These are phyloP conservation scores for Cerastis leucographa DNA, from an alignment of 2,888 invertebrate species.

Conservation along the genomic window DNA sequence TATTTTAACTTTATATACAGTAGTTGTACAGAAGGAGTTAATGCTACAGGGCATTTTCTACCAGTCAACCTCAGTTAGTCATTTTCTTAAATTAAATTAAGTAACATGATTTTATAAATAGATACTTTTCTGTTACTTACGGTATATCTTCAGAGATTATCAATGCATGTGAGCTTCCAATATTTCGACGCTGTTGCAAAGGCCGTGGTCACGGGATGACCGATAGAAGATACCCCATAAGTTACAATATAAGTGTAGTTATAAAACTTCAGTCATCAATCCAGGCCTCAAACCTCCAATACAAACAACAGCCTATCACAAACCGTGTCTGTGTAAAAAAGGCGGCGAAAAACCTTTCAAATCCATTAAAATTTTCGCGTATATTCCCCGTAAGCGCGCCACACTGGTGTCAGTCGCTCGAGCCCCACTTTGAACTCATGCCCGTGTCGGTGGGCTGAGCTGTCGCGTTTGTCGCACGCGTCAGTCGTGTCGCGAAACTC, in stretches of 20 bases:
- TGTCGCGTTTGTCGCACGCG: constrained; percentile 60
- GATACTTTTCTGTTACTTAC: background rate
- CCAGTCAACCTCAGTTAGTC: background rate
- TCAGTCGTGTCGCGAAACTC: constrained; percentile 32
- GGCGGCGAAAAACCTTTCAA: constrained; percentile 22
- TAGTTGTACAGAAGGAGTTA: background rate
- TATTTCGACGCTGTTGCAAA: no score
- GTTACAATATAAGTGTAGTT: no score
- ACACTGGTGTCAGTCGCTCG: constrained; percentile 53
- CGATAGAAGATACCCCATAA: no score
- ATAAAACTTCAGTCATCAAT: background rate
- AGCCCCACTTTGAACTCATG: constrained; percentile 57
- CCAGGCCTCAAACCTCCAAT: background rate
- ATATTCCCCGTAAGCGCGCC: constrained; percentile 37
- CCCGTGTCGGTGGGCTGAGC: constrained; percentile 43
- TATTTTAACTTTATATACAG: background rate
- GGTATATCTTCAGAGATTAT: no score
- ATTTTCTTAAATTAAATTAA: background rate
- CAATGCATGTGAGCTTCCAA: no score
- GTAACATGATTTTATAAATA: background rate
- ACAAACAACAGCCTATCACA: background rate
- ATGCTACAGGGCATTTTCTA: background rate
- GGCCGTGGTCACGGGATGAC: no score
- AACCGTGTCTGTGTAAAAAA: constrained; percentile 13
- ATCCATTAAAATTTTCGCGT: constrained; percentile 30